Conservation (phyloP, 2,113 vertebrate genomes). For the Dissostichus mawsoni region DNA sequence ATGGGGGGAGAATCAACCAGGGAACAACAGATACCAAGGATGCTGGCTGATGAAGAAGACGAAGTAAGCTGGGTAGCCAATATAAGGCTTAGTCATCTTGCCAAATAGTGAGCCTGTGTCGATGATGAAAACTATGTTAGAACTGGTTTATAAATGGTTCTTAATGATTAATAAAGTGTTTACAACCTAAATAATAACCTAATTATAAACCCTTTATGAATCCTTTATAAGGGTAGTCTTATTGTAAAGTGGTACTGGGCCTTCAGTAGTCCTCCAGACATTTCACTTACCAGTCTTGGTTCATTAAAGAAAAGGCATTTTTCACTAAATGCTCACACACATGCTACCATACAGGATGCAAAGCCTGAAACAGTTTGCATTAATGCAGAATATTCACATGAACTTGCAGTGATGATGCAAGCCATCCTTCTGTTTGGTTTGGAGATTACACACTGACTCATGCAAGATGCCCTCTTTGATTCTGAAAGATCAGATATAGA, state of each 20-base stretch:
- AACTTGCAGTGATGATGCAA: constrained; percentile 72
- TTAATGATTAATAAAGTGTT: too few species aligned
- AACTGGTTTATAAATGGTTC: too few species aligned
- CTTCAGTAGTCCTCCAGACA: constrained; percentile 5
- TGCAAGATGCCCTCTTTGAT: constrained; percentile 40
- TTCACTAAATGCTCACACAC: neutral
- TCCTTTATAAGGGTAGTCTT: too few species aligned
- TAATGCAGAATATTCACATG: constrained; percentile 64
- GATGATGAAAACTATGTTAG: too few species aligned
- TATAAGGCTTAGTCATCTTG: too few species aligned
- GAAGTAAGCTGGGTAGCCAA: too few species aligned
- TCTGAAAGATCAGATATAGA: constrained; percentile 30
- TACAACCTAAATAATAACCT: too few species aligned
- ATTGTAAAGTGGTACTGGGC: neutral
- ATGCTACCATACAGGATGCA: constrained; percentile 19
- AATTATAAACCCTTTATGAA: too few species aligned
- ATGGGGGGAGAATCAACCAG: too few species aligned
- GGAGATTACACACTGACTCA: constrained; percentile 62
- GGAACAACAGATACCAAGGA: too few species aligned
- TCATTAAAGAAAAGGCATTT: neutral
- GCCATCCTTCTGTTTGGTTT: constrained; percentile 58
- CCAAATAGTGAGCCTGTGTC: too few species aligned
- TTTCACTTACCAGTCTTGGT: neutral
- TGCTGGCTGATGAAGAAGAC: too few species aligned
- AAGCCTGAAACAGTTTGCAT: constrained; percentile 51